These are phyloP conservation scores for Apotomis turbidana DNA, from an alignment of 2,888 invertebrate genomes.

Conservation along the genomic window DNA sequence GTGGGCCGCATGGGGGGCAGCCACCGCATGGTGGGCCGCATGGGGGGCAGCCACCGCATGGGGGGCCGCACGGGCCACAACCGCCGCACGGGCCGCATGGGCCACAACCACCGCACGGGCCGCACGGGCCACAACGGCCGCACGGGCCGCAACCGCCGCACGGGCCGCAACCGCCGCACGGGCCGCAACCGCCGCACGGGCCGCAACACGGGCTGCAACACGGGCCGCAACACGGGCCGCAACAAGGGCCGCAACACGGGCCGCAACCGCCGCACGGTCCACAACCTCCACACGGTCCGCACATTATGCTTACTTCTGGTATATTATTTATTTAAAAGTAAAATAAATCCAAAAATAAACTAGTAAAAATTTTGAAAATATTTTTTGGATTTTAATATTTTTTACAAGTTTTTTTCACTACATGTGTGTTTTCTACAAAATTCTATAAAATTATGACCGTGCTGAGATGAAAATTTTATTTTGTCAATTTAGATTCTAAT, in stretches of 20 bases:
- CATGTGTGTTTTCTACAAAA: conserved; percentile 15
- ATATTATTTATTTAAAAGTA: conserved; percentile 11
- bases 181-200: conserved; percentile 3
- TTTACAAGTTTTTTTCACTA: background rate
- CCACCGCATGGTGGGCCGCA: background rate
- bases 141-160: background rate
- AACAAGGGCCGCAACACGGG: background rate
- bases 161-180: conserved; percentile 2
- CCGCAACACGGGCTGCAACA: background rate
- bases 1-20: conserved; percentile 38
- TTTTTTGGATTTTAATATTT: conserved; percentile 6
- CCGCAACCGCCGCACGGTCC: conserved; percentile 30
- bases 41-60: background rate
- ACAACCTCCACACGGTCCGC: conserved; percentile 23
- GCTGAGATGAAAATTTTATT: background rate
- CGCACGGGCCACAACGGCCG: conserved; percentile 1
- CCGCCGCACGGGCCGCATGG: conserved; percentile 1
- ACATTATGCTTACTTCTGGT: conserved; percentile 1
- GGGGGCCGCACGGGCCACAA: background rate
- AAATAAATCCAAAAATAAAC: background rate
- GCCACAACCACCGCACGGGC: background rate
- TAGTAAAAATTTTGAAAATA: background rate
- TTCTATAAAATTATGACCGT: conserved; percentile 3
- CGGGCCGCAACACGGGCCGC: background rate
- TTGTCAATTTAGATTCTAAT: background rate